Percentiles rank a stretch among this genome's conserved stretches.
Conservation (phyloP, 35 echinoderm and acorn worm genomes). For the Ptychodera flava region DNA sequence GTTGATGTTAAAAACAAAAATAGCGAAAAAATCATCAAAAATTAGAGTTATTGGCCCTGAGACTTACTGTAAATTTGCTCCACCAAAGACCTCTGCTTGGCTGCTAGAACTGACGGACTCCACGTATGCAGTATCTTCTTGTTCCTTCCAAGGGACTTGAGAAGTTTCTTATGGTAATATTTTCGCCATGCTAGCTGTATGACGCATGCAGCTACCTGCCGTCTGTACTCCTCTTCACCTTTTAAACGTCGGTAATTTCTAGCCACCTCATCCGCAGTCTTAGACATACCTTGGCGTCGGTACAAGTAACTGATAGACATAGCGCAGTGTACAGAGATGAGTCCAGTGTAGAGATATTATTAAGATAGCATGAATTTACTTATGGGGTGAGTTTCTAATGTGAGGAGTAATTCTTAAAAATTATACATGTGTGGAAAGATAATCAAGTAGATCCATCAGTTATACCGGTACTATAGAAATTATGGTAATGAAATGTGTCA, state of each 20-base stretch:
- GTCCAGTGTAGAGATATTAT: no score
- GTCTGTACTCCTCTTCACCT: constrained; percentile 18
- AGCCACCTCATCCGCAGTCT: neutral
- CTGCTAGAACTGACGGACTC: constrained; percentile 37
- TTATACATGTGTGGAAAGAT: no score
- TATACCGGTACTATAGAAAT: no score
- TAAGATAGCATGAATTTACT: no score
- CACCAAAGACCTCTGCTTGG: constrained; percentile 32
- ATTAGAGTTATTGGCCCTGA: no score
- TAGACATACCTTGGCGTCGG: neutral
- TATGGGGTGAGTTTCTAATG: no score
- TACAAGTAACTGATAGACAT: neutral
- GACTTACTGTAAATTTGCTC: constrained; percentile 50
- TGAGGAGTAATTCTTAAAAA: no score
- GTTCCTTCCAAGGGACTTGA: constrained; percentile 21
- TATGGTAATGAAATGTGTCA: no score
- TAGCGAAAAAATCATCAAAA: no score
- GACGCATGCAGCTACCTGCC: constrained; percentile 39
- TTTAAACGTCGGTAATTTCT: neutral
- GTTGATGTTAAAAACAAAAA: no score
- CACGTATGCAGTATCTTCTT: constrained; percentile 32
- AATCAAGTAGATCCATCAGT: no score
- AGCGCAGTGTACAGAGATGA: no score
- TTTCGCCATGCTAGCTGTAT: constrained; percentile 35
- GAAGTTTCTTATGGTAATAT: constrained; percentile 22